These are phyloP conservation scores for Myoxocephalus aenaeus DNA, from an alignment of 2,797 vertebrate species.

Conservation along the genomic window DNA sequence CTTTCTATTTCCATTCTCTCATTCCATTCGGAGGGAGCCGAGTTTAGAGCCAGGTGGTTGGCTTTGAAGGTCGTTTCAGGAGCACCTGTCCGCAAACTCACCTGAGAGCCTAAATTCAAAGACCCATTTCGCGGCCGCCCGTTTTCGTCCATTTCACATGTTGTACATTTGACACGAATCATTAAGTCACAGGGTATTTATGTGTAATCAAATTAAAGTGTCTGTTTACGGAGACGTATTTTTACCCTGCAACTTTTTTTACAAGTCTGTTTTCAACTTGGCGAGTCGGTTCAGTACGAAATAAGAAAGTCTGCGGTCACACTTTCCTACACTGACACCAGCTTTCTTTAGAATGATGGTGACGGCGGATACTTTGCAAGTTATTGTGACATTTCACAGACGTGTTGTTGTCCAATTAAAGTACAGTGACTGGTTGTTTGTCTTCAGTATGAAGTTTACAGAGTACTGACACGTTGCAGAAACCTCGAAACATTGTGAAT, in stretches of 20 bases:
- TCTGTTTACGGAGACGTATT: constrained; percentile 36
- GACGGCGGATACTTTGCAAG: not conserved
- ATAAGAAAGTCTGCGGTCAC: constrained; percentile 9
- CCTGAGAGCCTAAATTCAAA: constrained; percentile 45
- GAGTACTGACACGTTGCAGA: not conserved
- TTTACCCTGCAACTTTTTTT: constrained; percentile 36
- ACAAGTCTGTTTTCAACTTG: constrained; percentile 29
- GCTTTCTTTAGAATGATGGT: not conserved
- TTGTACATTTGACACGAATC: constrained; percentile 20
- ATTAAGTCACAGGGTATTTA: not conserved
- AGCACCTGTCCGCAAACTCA: constrained; percentile 45
- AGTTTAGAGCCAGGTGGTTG: constrained; percentile 71
- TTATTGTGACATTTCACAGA: not conserved
- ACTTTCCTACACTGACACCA: not conserved
- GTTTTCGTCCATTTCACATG: constrained; percentile 17
- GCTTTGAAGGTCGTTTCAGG: constrained; percentile 67
- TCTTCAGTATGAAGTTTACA: not conserved
- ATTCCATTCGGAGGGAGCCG: constrained; percentile 64
- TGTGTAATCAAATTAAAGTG: constrained; percentile 26
- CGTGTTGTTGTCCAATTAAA: not conserved
- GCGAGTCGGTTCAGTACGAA: constrained; percentile 5
- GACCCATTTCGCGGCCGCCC: constrained; percentile 18
- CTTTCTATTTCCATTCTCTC: constrained; percentile 77
- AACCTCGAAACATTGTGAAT: not conserved
- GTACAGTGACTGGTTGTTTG: not conserved